Evolutionary conservation across 2,113 vertebrate genomes (phyloP).

Genomic region (Esox niger): DNA sequence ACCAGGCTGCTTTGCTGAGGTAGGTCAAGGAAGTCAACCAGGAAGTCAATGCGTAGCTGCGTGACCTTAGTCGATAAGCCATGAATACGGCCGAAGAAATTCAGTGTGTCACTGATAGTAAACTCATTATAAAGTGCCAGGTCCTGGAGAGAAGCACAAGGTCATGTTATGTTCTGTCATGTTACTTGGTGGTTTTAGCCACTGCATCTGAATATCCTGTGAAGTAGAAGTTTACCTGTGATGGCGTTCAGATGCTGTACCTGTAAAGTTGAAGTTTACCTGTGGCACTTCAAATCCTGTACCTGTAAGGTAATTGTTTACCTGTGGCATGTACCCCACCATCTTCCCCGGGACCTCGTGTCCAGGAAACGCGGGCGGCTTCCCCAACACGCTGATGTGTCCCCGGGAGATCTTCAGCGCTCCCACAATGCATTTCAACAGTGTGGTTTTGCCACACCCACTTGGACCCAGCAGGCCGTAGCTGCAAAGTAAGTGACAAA

Average conservation of each 20-base stretch:
- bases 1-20: conserved; percentile 72
- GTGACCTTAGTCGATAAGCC: conserved; percentile 71
- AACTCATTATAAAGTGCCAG: conserved; percentile 77
- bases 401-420: conserved; percentile 74
- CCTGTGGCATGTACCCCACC: conserved; percentile 82
- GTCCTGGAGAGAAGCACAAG: conserved; percentile 52
- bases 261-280: no score
- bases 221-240: no score
- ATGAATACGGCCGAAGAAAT: conserved; percentile 73
- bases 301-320: conserved; percentile 30
- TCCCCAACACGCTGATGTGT: conserved; percentile 73
- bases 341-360: conserved; percentile 73
- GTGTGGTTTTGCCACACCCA: conserved; percentile 77
- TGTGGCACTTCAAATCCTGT: neutral
- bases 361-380: conserved; percentile 73
- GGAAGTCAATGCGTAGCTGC: conserved; percentile 68
- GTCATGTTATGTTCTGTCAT: no score
- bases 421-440: conserved; percentile 79
- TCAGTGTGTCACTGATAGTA: conserved; percentile 73
- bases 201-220: no score
- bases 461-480: conserved; percentile 78
- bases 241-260: no score
- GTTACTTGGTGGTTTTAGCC: no score
- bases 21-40: conserved; percentile 75
- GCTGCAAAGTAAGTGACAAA: conserved; percentile 42